A percentile compares a stretch with the other conserved stretches of the same genome.
Evolutionary conservation across 2,797 vertebrate genomes (phyloP).

Genomic region (Setipinna tenuifilis): DNA sequence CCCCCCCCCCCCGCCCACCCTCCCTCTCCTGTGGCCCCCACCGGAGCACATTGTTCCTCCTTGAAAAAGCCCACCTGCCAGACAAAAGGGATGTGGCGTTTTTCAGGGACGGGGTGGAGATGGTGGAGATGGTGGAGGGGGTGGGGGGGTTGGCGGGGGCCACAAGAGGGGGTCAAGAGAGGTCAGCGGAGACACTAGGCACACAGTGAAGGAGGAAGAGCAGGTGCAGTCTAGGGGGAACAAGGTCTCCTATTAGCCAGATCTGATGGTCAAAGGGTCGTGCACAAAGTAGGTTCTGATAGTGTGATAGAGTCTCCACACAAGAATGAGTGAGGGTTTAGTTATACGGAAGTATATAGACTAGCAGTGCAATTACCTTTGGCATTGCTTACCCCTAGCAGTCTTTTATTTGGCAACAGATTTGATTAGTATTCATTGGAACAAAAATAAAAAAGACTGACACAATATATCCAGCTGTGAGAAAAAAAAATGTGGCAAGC

Average conservation of each 20-base stretch:
- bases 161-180: slow-evolving; percentile 37
- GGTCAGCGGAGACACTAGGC: slow-evolving; percentile 49
- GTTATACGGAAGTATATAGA: background rate
- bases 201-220: slow-evolving; percentile 47
- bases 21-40: background rate
- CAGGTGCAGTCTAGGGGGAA: slow-evolving; percentile 47
- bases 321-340: background rate
- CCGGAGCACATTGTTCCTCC: slow-evolving; percentile 39
- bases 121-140: slow-evolving; percentile 15
- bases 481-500: too few relatives aligned
- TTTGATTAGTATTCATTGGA: slow-evolving; percentile 11
- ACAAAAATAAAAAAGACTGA: slow-evolving; percentile 20
- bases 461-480: too few relatives aligned
- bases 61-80: slow-evolving; percentile 54
- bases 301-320: slow-evolving; percentile 49
- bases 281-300: slow-evolving; percentile 69
- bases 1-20: background rate
- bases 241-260: slow-evolving; percentile 52
- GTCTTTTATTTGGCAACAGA: background rate
- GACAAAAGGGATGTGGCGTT: slow-evolving; percentile 43
- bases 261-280: slow-evolving; percentile 51
- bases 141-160: too few relatives aligned
- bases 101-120: slow-evolving; percentile 34
- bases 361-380: background rate
- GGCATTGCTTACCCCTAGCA: background rate